Evolutionary conservation across 2,888 invertebrate genomes (phyloP).

Genomic region (Nephrotoma flavescens): DNA sequence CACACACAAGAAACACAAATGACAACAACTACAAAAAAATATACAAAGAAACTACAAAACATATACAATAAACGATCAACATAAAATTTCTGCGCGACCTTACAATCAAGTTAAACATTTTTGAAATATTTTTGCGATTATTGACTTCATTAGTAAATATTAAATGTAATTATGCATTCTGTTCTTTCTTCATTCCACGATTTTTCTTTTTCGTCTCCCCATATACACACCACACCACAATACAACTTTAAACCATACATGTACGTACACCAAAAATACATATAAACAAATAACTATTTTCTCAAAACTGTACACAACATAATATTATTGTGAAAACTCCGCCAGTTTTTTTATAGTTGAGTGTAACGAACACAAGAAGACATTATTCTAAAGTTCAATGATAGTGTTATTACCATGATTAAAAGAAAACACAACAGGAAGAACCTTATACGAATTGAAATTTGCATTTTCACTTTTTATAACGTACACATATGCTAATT

Average conservation of each 20-base stretch:
- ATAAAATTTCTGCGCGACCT: neutral
- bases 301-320: neutral
- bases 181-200: neutral
- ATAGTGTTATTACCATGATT: neutral
- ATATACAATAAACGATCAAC: slow-evolving; percentile 1
- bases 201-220: neutral
- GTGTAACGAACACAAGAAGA: neutral
- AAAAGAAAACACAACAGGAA: neutral
- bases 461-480: neutral
- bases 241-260: neutral
- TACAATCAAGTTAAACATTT: neutral
- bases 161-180: slow-evolving; percentile 2
- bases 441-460: neutral
- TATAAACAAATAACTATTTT: neutral
- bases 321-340: neutral
- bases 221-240: neutral
- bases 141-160: slow-evolving; percentile 3
- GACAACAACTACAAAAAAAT: neutral
- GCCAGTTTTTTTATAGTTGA: neutral
- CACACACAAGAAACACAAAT: neutral
- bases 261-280: neutral
- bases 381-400: neutral
- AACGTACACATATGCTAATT: neutral
- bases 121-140: neutral
- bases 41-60: neutral